Evolutionary conservation across 2,888 invertebrate genomes (phyloP), one percentile per base, ranked within the genome.

Genomic region (Drosophila setosimentum): DNA sequence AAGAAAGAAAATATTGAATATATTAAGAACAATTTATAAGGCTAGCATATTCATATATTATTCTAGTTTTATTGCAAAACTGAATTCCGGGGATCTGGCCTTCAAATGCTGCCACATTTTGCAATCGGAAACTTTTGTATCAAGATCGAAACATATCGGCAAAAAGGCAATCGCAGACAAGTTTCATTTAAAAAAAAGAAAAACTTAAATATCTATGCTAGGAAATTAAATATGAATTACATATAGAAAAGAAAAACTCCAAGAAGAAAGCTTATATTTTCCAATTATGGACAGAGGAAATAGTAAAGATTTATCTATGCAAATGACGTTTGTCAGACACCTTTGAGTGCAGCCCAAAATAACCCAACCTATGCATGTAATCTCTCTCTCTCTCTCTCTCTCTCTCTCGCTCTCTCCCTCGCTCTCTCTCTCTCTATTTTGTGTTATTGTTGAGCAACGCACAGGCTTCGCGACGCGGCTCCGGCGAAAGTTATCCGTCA

Each of bases 401-500:
- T 29, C 24, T 49, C 21, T 62, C n/a, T 50, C n/a, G 61, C 30
- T 27, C 21, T 30, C 29, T 67, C 54, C 24, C 21, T 30, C 29
- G 64, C 54, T 27, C 11, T 32, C 45, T 40, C 37, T 40, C 10
- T 13, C 21, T 45, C 33, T 37, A 16, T 45, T 27, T 37, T 53
- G 24, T 57, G 18, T 16, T 29, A 21, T 61, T 66, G 53, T 42
- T 24, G 21, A 35, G 50, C 27, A 33, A 42, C 57, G 60, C 33
- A 30, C 70, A 93, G 93, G 90, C 87, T 8, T 93, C 93, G 16
- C 93, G 95, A 75, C 94, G 95, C 73, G 96, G 96, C 21, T 96
- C 96, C 1, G 95, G 95, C 21, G 96, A 96, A 73, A 96, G 95
- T 83, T 95, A 95, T 40, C 94, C 95, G 79, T 95, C 96, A 50